Conservation (phyloP, 2,888 invertebrate genomes). For the Drosophila mettleri region DNA sequence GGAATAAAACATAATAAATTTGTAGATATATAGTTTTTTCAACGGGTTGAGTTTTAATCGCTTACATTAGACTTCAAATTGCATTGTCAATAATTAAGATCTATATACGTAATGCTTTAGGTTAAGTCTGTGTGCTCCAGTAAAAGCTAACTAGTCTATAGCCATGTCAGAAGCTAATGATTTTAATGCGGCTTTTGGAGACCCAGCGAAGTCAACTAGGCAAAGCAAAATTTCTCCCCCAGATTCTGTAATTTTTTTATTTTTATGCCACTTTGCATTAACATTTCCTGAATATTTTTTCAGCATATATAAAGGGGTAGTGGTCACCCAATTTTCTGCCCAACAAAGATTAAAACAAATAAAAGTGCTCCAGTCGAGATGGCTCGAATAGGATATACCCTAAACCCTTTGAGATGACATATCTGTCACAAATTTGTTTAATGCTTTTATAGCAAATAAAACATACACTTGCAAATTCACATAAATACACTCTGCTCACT, state of each 20-base stretch:
- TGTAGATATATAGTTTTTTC: background rate
- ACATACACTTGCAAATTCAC: too few relatives aligned
- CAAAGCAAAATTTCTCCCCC: conserved; percentile 19
- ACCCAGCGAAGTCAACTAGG: conserved; percentile 51
- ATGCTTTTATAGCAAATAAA: too few relatives aligned
- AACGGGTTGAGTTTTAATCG: too few relatives aligned
- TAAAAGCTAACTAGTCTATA: conserved; percentile 15
- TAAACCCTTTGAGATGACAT: too few relatives aligned
- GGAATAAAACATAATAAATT: too few relatives aligned
- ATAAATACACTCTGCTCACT: too few relatives aligned
- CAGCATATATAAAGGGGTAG: conserved; percentile 18
- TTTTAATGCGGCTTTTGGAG: conserved; percentile 42
- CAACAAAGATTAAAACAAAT: conserved; percentile 79
- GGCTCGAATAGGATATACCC: too few relatives aligned
- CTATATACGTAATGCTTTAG: background rate
- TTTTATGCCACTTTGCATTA: conserved; percentile 57
- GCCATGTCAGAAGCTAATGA: conserved; percentile 15
- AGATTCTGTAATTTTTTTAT: conserved; percentile 35
- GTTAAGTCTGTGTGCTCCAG: background rate
- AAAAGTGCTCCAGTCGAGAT: too few relatives aligned
- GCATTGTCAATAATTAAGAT: background rate
- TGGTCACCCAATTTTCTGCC: conserved; percentile 71
- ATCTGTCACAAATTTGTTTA: too few relatives aligned
- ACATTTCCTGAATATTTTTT: conserved; percentile 37
- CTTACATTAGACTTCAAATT: too few relatives aligned